Conservation (phyloP, 53 echinoderm and acorn worm species). For the Crossaster papposus region DNA sequence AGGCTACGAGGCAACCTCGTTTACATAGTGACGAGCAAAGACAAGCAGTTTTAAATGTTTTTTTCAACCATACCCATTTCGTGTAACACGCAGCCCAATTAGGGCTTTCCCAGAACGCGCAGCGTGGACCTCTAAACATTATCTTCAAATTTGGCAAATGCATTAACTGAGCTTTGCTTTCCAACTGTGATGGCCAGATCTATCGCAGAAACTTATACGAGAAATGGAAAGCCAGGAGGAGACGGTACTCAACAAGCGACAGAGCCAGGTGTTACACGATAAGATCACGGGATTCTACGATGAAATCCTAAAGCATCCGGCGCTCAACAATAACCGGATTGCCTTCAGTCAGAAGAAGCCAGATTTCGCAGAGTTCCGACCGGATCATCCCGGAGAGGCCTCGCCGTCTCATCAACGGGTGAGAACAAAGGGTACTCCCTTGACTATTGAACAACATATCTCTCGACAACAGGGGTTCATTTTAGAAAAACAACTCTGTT, state of each 20-base stretch:
- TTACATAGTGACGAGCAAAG: too few species aligned
- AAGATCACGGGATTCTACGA: conserved; percentile 73
- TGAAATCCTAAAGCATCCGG: conserved; percentile 73
- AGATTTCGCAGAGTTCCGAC: conserved; percentile 62
- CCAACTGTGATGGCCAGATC: conserved; percentile 48
- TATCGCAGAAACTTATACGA: conserved; percentile 65
- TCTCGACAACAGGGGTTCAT: not conserved
- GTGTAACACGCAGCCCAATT: too few species aligned
- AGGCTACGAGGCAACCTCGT: too few species aligned
- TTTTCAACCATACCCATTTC: too few species aligned
- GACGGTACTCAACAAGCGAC: conserved; percentile 64
- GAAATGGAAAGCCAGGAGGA: conserved; percentile 66
- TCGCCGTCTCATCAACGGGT: conserved; percentile 10
- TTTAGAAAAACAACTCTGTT: too few species aligned
- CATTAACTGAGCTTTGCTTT: not conserved
- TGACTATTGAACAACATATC: not conserved
- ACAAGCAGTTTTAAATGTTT: too few species aligned
- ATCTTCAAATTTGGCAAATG: not conserved
- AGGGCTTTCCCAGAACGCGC: too few species aligned
- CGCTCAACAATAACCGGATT: conserved; percentile 69
- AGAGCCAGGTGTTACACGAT: conserved; percentile 63
- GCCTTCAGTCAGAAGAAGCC: conserved; percentile 77
- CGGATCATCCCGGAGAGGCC: not conserved
- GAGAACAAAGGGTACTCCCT: not conserved
- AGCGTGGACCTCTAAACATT: too few species aligned